A percentile compares a stretch with the other conserved stretches of the same genome.
phyloP scores from a whole-genome alignment of 1,140 invertebrate species.

The Holotrichia oblita region DNA sequence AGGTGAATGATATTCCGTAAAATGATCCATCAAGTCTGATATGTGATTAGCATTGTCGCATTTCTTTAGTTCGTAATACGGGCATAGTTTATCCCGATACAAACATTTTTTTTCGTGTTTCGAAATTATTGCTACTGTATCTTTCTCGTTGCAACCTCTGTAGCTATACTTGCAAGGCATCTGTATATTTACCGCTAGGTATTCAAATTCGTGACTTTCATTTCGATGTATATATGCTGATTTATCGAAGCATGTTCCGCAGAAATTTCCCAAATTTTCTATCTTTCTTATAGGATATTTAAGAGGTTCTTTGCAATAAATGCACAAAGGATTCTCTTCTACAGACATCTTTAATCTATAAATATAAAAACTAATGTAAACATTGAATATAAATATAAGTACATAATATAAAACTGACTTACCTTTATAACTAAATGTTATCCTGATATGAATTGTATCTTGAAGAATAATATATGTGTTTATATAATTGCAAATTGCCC shows the following conservation, averaged over 20 bases:
- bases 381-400: too few relatives aligned
- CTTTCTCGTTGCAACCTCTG: conserved; percentile 2
- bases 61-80: not conserved
- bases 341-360: too few relatives aligned
- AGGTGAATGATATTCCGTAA: not conserved
- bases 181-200: not conserved
- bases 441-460: too few relatives aligned
- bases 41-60: not conserved
- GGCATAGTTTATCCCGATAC: not conserved
- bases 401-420: too few relatives aligned
- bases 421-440: too few relatives aligned
- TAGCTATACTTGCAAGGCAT: conserved; percentile 17
- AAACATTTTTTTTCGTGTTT: not conserved
- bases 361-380: too few relatives aligned
- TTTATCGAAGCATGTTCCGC: conserved; percentile 18
- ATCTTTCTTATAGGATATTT: not conserved
- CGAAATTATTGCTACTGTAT: not conserved
- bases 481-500: too few relatives aligned
- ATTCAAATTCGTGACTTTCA: not conserved
- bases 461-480: too few relatives aligned
- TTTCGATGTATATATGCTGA: not conserved
- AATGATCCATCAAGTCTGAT: not conserved
- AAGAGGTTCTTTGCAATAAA: conserved; percentile 5
- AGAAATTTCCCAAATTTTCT: not conserved
- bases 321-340: not conserved